These are phyloP conservation scores for Phyllotreta striolata DNA, from an alignment of 2,888 invertebrate genomes.

Conservation along the genomic window DNA sequence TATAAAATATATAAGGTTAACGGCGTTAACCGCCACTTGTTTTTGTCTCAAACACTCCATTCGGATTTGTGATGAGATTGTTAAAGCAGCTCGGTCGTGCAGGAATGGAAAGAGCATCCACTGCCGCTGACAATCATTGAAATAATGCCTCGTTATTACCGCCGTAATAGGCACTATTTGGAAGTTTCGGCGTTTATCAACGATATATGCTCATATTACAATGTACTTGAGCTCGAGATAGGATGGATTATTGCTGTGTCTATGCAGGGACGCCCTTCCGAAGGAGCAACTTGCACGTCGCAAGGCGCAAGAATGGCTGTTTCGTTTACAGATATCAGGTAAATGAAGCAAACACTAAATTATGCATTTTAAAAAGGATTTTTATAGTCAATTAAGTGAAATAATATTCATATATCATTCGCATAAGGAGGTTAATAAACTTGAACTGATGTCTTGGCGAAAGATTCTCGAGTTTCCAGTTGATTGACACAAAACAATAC, in stretches of 20 bases:
- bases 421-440: conserved; percentile 26
- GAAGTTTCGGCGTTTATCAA: conserved; percentile 49
- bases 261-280: conserved; percentile 7
- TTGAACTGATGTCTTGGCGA: conserved; percentile 26
- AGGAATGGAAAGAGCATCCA: conserved; percentile 53
- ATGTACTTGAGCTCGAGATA: conserved; percentile 34
- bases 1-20: conserved; percentile 37
- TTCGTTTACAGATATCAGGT: no score
- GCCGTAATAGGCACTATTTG: conserved; percentile 55
- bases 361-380: no score
- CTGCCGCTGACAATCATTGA: conserved; percentile 61
- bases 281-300: conserved; percentile 10
- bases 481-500: conserved; percentile 30
- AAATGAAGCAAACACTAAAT: no score
- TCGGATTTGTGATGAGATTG: conserved; percentile 53
- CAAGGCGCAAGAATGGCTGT: no score
- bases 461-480: conserved; percentile 27
- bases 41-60: conserved; percentile 57
- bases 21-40: conserved; percentile 52
- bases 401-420: conserved; percentile 24
- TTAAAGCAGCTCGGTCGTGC: conserved; percentile 48
- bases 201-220: conserved; percentile 44
- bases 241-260: conserved; percentile 29
- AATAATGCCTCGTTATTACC: conserved; percentile 58
- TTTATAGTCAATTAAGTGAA: conserved; percentile 16